These are phyloP conservation scores for Pipistrellus pipistrellus DNA, from an alignment of 2,797 vertebrate species.

Conservation along the genomic window DNA sequence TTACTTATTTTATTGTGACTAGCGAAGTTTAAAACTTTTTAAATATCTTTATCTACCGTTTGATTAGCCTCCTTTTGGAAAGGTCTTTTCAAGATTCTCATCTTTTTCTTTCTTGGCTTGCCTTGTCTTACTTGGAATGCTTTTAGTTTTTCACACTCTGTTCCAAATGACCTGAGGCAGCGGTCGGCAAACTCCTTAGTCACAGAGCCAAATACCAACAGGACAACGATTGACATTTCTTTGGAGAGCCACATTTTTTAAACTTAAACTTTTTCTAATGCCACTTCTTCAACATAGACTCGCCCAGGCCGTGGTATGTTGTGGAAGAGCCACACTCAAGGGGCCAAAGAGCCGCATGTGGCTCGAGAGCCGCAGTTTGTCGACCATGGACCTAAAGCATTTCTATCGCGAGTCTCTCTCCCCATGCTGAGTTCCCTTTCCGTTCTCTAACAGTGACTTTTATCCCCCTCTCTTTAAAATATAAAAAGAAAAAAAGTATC, in stretches of 20 bases:
- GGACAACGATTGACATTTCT: too few relatives aligned
- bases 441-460: neutral
- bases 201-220: too few relatives aligned
- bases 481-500: neutral
- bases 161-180: neutral
- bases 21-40: neutral
- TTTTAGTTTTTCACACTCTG: neutral
- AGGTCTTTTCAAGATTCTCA: neutral
- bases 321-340: too few relatives aligned
- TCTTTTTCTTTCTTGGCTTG: neutral
- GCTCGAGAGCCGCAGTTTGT: too few relatives aligned
- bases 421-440: neutral
- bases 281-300: too few relatives aligned
- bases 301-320: too few relatives aligned
- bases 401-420: neutral
- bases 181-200: too few relatives aligned
- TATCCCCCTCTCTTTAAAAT: conserved; percentile 6
- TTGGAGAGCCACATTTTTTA: too few relatives aligned
- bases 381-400: neutral
- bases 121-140: neutral
- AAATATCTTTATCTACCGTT: neutral
- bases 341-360: too few relatives aligned
- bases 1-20: neutral
- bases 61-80: neutral
- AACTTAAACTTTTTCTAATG: too few relatives aligned